Evolutionary conservation across 2,888 invertebrate genomes (phyloP).

Genomic region (Torymus aiolomorphi): DNA sequence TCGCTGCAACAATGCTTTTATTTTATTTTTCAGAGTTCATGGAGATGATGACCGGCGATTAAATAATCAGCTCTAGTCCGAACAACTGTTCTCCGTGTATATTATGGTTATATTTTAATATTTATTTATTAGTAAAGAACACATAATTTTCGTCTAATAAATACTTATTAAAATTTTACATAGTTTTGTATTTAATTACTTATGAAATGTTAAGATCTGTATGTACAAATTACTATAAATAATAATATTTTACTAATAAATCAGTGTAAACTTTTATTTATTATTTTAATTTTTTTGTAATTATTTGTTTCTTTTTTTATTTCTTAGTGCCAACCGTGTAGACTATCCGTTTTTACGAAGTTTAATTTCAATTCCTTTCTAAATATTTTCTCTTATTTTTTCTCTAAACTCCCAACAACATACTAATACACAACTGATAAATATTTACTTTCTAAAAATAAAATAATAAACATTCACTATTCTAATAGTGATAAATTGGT

Average conservation of each 20-base stretch:
- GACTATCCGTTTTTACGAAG: no score
- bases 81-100: constrained; percentile 20
- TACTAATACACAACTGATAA: no score
- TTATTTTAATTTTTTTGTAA: no score
- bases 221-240: neutral
- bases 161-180: constrained; percentile 10
- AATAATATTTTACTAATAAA: constrained; percentile 6
- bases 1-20: neutral
- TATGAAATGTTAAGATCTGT: no score
- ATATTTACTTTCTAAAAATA: no score
- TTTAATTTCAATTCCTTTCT: no score
- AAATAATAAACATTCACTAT: no score
- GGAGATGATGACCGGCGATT: constrained; percentile 89
- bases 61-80: constrained; percentile 65
- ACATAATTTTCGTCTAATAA: constrained; percentile 42
- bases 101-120: constrained; percentile 50
- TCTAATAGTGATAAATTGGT: no score
- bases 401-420: no score
- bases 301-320: no score
- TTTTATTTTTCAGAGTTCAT: constrained; percentile 82
- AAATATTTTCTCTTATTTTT: no score
- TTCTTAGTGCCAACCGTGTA: no score
- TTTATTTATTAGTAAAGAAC: constrained; percentile 46
- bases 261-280: neutral
- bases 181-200: constrained; percentile 1